Conservation (phyloP, 2,888 invertebrate species). For the Agriopis marginaria region DNA sequence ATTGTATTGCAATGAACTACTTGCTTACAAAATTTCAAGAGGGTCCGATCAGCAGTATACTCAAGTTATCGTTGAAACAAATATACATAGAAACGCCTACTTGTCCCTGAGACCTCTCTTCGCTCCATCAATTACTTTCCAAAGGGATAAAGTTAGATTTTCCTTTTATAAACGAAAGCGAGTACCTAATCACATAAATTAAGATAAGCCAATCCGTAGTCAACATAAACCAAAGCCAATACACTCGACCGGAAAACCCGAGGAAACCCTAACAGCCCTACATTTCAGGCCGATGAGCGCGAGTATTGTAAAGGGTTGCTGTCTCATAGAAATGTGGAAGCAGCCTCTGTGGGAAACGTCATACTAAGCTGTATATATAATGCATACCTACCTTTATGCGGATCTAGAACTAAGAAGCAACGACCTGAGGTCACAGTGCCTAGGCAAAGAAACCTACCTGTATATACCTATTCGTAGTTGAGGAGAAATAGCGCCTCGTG, state of each 20-base stretch:
- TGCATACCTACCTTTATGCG: slow-evolving; percentile 1
- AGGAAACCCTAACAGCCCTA: slow-evolving; percentile 37
- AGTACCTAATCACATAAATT: slow-evolving; percentile 17
- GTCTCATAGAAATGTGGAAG: slow-evolving; percentile 27
- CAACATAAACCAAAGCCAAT: slow-evolving; percentile 28
- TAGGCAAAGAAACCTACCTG: slow-evolving; percentile 16
- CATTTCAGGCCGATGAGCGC: slow-evolving; percentile 35
- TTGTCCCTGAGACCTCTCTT: not conserved
- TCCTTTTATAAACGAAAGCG: not conserved
- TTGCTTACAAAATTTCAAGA: too few species aligned
- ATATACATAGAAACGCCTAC: too few species aligned
- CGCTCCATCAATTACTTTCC: too few species aligned
- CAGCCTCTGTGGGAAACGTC: slow-evolving; percentile 21
- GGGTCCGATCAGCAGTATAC: too few species aligned
- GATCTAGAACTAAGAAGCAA: slow-evolving; percentile 18
- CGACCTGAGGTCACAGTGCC: slow-evolving; percentile 20
- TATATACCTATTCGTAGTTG: slow-evolving; percentile 7
- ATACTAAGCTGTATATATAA: not conserved
- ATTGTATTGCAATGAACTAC: too few species aligned
- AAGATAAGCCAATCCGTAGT: slow-evolving; percentile 28
- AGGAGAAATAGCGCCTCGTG: slow-evolving; percentile 13
- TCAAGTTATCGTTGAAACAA: not conserved
- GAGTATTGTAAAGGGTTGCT: slow-evolving; percentile 38
- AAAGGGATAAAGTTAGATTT: not conserved
- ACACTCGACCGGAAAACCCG: slow-evolving; percentile 30